These are phyloP conservation scores for Leuciscus waleckii DNA, from an alignment of 2,797 vertebrate species.

Conservation along the genomic window DNA sequence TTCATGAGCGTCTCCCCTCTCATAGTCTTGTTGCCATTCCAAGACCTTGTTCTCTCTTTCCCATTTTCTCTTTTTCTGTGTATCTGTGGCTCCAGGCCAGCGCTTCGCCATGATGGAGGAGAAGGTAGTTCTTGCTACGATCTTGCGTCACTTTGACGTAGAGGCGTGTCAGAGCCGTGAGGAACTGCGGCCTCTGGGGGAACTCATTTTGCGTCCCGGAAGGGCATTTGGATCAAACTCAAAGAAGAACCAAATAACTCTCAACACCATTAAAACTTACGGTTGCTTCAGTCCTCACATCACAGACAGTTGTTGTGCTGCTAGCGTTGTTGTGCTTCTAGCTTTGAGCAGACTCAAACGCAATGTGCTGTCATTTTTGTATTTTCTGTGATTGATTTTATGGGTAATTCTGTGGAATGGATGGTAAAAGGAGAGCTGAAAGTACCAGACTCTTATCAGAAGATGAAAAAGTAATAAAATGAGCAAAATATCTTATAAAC, in stretches of 20 bases:
- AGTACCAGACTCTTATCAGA: not conserved
- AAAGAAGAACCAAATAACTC: slow-evolving; percentile 64
- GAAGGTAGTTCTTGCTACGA: slow-evolving; percentile 61
- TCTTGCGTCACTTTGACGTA: slow-evolving; percentile 75
- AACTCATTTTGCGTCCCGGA: slow-evolving; percentile 84
- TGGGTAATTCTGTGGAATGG: not conserved
- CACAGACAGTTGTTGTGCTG: not conserved
- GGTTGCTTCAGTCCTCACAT: not conserved
- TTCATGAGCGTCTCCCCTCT: not conserved
- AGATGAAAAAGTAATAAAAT: not conserved
- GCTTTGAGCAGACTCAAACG: not conserved
- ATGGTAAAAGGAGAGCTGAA: not conserved
- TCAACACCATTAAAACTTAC: not conserved
- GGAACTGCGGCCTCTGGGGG: slow-evolving; percentile 75
- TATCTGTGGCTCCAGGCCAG: slow-evolving; percentile 54
- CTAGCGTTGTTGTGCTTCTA: not conserved
- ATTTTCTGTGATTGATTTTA: slow-evolving; percentile 4
- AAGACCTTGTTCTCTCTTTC: slow-evolving; percentile 1
- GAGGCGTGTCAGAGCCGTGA: slow-evolving; percentile 78
- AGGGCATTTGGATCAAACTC: slow-evolving; percentile 84
- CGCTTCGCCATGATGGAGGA: slow-evolving; percentile 65
- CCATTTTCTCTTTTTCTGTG: slow-evolving; percentile 31
- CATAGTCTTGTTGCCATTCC: not conserved
- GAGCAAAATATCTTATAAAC: not conserved
- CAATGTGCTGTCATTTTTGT: not conserved